Percentiles rank a stretch among this genome's conserved stretches.
Conservation (phyloP, 2,113 vertebrate genomes). For the Gavialis gangeticus region DNA sequence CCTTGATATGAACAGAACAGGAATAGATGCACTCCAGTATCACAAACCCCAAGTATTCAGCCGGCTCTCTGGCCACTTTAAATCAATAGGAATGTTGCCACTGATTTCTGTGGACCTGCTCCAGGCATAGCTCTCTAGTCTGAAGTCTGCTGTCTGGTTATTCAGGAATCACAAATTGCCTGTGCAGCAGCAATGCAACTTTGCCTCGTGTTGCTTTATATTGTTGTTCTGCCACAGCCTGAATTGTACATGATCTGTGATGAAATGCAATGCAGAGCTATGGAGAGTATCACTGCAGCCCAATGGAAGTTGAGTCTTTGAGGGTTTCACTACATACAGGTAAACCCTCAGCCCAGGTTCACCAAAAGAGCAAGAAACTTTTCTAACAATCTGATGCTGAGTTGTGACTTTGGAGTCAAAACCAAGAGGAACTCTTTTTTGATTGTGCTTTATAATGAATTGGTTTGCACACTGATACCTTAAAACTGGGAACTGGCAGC, state of each 20-base stretch:
- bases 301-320: neutral
- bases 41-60: neutral
- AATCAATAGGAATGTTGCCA: neutral
- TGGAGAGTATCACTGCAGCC: neutral
- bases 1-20: neutral
- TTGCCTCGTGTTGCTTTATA: neutral
- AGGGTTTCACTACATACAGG: neutral
- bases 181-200: neutral
- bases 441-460: neutral
- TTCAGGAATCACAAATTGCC: neutral
- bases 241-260: neutral
- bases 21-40: neutral
- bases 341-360: neutral
- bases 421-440: neutral
- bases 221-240: neutral
- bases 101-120: neutral
- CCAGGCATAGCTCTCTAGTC: too few species aligned
- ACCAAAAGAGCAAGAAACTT: neutral
- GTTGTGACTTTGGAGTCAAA: neutral
- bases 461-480: neutral
- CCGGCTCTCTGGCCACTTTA: neutral
- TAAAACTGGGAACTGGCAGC: neutral
- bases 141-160: neutral
- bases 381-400: neutral
- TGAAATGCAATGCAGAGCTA: neutral